Evolutionary conservation across 2,888 invertebrate genomes (phyloP).

Genomic region (Diploptera punctata): DNA sequence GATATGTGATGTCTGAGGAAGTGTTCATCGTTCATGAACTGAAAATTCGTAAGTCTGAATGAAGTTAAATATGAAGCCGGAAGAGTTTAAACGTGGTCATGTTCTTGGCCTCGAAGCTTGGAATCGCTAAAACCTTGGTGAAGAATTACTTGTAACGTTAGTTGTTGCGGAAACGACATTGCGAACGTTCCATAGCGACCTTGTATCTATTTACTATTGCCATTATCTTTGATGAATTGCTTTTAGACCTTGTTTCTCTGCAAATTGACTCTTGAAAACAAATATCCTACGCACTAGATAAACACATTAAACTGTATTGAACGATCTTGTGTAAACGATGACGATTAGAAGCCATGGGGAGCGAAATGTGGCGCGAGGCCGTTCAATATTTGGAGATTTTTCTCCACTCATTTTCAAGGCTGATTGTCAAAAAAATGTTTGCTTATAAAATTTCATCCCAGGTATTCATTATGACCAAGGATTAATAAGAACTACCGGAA

Average conservation of each 20-base stretch:
- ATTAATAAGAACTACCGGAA: too few species aligned
- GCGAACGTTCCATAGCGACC: background rate
- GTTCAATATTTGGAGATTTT: background rate
- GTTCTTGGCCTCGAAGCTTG: constrained; percentile 5
- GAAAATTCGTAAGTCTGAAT: too few species aligned
- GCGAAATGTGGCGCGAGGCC: background rate
- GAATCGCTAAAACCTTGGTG: background rate
- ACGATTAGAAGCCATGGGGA: background rate
- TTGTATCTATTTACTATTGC: background rate
- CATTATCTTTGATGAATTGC: constrained; percentile 4
- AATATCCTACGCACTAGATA: background rate
- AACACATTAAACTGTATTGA: background rate
- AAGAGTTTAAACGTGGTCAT: background rate
- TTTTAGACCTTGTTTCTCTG: background rate
- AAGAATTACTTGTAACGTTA: constrained; percentile 18
- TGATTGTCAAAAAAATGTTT: too few species aligned
- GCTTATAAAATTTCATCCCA: too few species aligned
- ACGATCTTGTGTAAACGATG: background rate
- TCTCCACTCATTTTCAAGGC: background rate
- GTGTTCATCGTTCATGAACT: too few species aligned
- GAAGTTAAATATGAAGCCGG: background rate
- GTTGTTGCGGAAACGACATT: constrained; percentile 16
- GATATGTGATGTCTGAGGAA: too few species aligned
- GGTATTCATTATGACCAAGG: too few species aligned
- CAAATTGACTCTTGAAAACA: constrained; percentile 1